Evolutionary conservation across 1,140 invertebrate genomes (phyloP), one percentile per base, ranked within the genome.

Genomic region (Lethrus apterus): DNA sequence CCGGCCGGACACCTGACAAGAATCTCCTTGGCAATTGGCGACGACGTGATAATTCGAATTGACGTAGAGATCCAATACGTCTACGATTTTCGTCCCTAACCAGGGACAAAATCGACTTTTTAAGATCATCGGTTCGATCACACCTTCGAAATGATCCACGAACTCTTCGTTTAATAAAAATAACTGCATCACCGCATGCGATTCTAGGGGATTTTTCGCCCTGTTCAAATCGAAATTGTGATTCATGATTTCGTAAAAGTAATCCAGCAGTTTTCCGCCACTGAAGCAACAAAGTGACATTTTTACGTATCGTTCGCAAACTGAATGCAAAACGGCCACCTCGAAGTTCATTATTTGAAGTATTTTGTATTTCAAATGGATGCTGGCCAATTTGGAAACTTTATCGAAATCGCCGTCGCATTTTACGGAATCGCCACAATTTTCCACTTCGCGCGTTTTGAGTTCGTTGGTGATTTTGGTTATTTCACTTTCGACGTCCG

Each of bases 281-380:
- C 10, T 38, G n/a, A 38, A 38, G 18, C 35, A 38, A 11, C 24
- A 38, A 18, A 38, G 19, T 11, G 13, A 14, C 11, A 38, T 21
- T n/a, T 38, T 38, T 5, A 38, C 35, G 20, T 38, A 38, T 38
- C 35, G 20, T 13, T 23, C 35, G 35, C 35, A 38, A 23, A 38
- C 20, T 10, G 35, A 18, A 13, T 38, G 35, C 18, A 38, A 21
- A n/a, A 38, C 18, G 8, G 35, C 20, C 8, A 38, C 24, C 13
- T 38, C 35, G 10, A 21, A 38, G 13, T 38, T 38, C 3, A 38
- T 4, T 38, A 38, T 38, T 11, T 38, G 35, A 10, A 38, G n/a
- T n/a, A 38, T 21, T 13, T 38, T 38, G 8, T 38, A 38, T 11
- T 11, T 8, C 10, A 38, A 19, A 11, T 38, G 35, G 13, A 38